These are phyloP conservation scores for Riparia riparia DNA, from an alignment of 2,113 vertebrate species.

Conservation along the genomic window DNA sequence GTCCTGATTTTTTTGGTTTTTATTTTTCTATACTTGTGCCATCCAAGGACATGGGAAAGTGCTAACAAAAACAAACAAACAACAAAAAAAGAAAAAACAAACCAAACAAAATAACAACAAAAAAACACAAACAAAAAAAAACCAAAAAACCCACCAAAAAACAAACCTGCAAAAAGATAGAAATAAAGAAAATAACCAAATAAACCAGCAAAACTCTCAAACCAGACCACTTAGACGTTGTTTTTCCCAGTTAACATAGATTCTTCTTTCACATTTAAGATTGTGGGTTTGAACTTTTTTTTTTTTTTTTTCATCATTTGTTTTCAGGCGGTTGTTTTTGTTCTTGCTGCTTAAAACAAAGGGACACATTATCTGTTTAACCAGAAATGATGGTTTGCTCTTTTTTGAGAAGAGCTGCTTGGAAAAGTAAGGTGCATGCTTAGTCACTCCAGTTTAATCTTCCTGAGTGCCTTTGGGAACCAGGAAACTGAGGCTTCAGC, in stretches of 20 bases:
- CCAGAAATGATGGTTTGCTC: background rate
- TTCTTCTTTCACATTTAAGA: background rate
- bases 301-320: background rate
- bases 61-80: background rate
- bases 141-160: background rate
- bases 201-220: background rate
- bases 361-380: background rate
- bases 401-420: background rate
- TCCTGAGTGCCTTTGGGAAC: constrained; percentile 25
- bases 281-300: background rate
- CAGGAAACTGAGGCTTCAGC: constrained; percentile 16
- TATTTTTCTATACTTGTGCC: background rate
- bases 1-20: background rate
- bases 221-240: background rate
- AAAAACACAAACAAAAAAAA: too few species aligned
- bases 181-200: background rate
- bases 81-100: too few species aligned
- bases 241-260: background rate
- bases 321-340: background rate
- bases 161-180: background rate
- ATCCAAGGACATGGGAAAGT: background rate
- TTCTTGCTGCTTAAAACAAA: background rate
- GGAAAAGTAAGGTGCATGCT: constrained; percentile 2
- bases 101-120: too few species aligned
- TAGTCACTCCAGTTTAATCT: constrained; percentile 57